phyloP scores from a whole-genome alignment of 2,797 vertebrate genomes.

The Danio albolineatus region DNA sequence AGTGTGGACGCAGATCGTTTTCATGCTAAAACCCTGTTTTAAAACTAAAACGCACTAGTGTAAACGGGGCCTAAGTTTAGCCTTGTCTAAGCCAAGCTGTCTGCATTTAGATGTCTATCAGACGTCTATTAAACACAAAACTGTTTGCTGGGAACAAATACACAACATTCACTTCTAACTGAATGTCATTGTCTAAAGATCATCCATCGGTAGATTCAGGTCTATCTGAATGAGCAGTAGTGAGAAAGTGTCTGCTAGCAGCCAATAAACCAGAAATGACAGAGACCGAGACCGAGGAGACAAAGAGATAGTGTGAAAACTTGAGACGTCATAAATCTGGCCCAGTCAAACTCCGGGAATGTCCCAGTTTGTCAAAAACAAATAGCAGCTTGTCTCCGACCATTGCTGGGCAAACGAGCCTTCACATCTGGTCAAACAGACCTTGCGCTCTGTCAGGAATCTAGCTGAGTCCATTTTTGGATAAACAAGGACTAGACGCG shows the following conservation, averaged over 20 bases:
- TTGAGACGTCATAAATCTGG: conserved; percentile 69
- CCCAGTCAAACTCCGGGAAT: conserved; percentile 70
- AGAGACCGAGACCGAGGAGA: conserved; percentile 61
- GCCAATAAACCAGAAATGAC: conserved; percentile 71
- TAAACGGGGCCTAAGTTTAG: too few relatives aligned
- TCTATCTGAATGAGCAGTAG: conserved; percentile 59
- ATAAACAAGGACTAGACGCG: conserved; percentile 57
- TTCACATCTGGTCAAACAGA: conserved; percentile 73
- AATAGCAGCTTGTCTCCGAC: conserved; percentile 72
- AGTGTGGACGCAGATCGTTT: too few relatives aligned
- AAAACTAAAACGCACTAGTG: too few relatives aligned
- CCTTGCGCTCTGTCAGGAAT: conserved; percentile 50
- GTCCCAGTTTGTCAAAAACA: conserved; percentile 75
- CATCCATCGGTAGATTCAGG: conserved; percentile 63
- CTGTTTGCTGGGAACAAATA: conserved; percentile 35
- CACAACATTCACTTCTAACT: conserved; percentile 48
- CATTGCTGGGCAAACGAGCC: conserved; percentile 62
- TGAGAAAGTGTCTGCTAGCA: conserved; percentile 64
- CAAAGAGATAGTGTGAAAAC: conserved; percentile 71
- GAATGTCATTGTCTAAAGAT: conserved; percentile 61
- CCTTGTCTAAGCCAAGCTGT: too few relatives aligned
- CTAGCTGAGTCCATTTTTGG: conserved; percentile 47
- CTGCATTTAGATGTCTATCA: too few relatives aligned
- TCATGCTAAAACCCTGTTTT: too few relatives aligned
- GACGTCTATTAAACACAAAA: too few relatives aligned